Evolutionary conservation across 2,888 invertebrate genomes (phyloP).

Genomic region (Lasiommata megera): DNA sequence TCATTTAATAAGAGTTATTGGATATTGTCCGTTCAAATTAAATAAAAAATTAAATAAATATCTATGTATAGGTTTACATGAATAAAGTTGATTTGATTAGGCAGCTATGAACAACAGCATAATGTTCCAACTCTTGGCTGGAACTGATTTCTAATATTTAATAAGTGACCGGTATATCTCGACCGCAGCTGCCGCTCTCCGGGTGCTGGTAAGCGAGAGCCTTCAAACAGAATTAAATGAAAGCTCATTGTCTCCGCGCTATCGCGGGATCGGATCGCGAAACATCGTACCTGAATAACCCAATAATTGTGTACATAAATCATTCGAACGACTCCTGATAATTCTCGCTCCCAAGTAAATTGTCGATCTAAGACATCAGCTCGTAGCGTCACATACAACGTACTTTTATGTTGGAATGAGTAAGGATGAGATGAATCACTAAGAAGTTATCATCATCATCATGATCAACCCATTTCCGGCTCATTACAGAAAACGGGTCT

Average conservation of each 20-base stretch:
- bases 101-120: too few relatives aligned
- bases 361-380: constrained; percentile 38
- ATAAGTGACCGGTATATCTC: constrained; percentile 1
- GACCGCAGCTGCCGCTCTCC: constrained; percentile 3
- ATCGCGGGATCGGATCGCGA: constrained; percentile 74
- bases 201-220: constrained; percentile 3
- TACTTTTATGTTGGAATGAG: too few relatives aligned
- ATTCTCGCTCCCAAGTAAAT: constrained; percentile 69
- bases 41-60: too few relatives aligned
- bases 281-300: constrained; percentile 78
- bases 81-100: too few relatives aligned
- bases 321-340: constrained; percentile 80
- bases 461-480: too few relatives aligned
- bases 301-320: constrained; percentile 82
- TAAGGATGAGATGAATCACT: too few relatives aligned
- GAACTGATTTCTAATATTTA: background rate
- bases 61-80: too few relatives aligned
- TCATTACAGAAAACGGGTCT: too few relatives aligned
- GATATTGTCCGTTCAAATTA: too few relatives aligned
- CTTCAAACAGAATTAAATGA: constrained; percentile 55
- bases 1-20: too few relatives aligned
- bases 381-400: background rate
- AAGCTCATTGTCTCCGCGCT: constrained; percentile 71
- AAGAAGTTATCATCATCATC: too few relatives aligned
- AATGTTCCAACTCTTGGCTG: too few relatives aligned